Percentiles rank a stretch among this genome's conserved stretches.
phyloP scores from a whole-genome alignment of 2,113 vertebrate species.

The Nansenia antarctica region DNA sequence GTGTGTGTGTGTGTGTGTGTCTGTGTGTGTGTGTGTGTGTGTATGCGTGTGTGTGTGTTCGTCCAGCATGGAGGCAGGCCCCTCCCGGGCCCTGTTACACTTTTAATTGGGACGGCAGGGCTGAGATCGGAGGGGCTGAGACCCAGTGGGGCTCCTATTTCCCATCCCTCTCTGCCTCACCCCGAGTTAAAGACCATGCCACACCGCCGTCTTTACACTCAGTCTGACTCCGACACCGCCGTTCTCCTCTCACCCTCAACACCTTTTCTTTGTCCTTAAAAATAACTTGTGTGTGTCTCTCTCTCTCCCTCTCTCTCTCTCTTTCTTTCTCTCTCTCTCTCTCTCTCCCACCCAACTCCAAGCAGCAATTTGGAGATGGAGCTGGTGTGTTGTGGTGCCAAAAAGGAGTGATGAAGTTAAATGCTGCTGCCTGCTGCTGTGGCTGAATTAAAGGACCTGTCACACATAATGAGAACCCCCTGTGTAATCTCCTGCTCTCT shows the following conservation, averaged over 20 bases:
- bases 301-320: not conserved
- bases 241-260: slow-evolving; percentile 42
- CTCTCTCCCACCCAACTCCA: too few relatives aligned
- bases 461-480: slow-evolving; percentile 27
- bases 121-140: slow-evolving; percentile 56
- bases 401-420: slow-evolving; percentile 1
- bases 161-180: slow-evolving; percentile 48
- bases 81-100: slow-evolving; percentile 53
- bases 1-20: not conserved
- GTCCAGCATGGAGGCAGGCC: slow-evolving; percentile 38
- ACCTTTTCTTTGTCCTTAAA: slow-evolving; percentile 38
- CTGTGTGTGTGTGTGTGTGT: slow-evolving; percentile 14
- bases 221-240: slow-evolving; percentile 26
- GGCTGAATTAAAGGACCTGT: slow-evolving; percentile 27
- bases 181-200: slow-evolving; percentile 48
- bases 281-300: slow-evolving; percentile 31
- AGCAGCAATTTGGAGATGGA: slow-evolving; percentile 19
- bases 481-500: slow-evolving; percentile 26
- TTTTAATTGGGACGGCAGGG: slow-evolving; percentile 66
- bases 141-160: slow-evolving; percentile 56
- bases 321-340: too few relatives aligned
- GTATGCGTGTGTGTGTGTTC: slow-evolving; percentile 32
- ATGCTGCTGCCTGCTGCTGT: slow-evolving; percentile 18
- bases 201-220: slow-evolving; percentile 54
- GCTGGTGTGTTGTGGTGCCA: slow-evolving; percentile 13